Conservation (phyloP, 1,140 invertebrate species). For the Colletes latitarsis region DNA sequence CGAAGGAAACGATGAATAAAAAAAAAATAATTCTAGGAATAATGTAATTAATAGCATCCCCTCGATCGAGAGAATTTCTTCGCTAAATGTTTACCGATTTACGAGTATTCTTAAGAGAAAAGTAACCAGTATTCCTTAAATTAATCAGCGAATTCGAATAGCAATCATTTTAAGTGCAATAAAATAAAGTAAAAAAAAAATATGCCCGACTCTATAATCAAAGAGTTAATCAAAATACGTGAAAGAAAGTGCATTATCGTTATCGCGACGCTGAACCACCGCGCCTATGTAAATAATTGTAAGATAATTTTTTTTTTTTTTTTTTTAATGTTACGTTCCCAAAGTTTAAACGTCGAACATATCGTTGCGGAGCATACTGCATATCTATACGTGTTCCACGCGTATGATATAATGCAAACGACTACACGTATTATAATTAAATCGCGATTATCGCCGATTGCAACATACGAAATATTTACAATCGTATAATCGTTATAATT, state of each 20-base stretch:
- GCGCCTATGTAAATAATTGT: constrained; percentile 46
- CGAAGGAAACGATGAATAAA: background rate
- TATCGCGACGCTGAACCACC: background rate
- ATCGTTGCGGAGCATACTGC: constrained; percentile 25
- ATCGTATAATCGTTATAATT: constrained; percentile 2
- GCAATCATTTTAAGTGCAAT: background rate
- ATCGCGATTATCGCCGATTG: background rate
- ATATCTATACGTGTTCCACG: constrained; percentile 15
- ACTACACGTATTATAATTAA: background rate
- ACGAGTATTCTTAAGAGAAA: background rate
- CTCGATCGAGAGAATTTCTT: background rate
- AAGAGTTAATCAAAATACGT: constrained; percentile 72
- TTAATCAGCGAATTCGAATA: background rate
- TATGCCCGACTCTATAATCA: constrained; percentile 66
- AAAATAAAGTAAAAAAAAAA: background rate
- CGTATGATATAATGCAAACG: background rate
- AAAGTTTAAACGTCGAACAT: constrained; percentile 38
- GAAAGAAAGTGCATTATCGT: background rate
- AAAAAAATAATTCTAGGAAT: background rate
- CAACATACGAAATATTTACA: background rate
- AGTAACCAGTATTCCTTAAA: background rate
- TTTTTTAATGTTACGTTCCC: constrained; percentile 30
- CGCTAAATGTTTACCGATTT: background rate
- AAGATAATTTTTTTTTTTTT: constrained; percentile 24
- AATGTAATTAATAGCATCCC: background rate